Base-by-base conservation (phyloP, 23 tunicate species). In the Corella eumyota region DNA sequence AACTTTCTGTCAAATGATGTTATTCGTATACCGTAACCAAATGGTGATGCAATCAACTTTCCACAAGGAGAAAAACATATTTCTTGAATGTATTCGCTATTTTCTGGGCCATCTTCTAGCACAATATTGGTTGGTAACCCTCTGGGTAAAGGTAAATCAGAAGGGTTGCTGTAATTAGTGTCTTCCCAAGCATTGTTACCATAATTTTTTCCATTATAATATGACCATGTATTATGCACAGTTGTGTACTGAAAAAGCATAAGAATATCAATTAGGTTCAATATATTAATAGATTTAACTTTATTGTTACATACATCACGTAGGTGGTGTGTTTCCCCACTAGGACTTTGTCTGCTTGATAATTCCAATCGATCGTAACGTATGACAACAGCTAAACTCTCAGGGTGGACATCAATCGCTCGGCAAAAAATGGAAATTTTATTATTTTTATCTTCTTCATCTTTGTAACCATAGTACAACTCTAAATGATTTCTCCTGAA, bases 31-130 rank as follows among this genome's bases (percentile, higher is more conserved):
- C 94, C 94, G 58, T 62, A 84, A 7, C 94, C 83, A 11, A 61
- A 62, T 13, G 94, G 94, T 4, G 76, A 68, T 17, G 94, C 83
- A 22, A 84, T 61, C 1, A 84, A 54, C 21, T 67, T 58, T 30
- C 94, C 94, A 36, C 94, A 84, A 9, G 83, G 73, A n/a, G 94
- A 75, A 45, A 75, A 84, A 30, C 67, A 51, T 7, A 69, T 66
- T 64, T 75, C 94, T 57, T 75, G 66, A 19, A 84, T 75, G 60
- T 68, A 84, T 1, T 69, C 73, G 1, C 30, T 32, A 50, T 58
- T 58, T 28, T 51, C 72, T 38, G 6, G 9, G 23, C 49, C 70
- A 20, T 57, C 67, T 28, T 32, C 50, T 6, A 15, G 32, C 19
- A 58, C 30, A 27, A 49, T 17, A 50, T 75, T 45, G 22, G 82